Conservation (phyloP, 2,888 invertebrate genomes). For the Pogonocherus hispidulus region DNA sequence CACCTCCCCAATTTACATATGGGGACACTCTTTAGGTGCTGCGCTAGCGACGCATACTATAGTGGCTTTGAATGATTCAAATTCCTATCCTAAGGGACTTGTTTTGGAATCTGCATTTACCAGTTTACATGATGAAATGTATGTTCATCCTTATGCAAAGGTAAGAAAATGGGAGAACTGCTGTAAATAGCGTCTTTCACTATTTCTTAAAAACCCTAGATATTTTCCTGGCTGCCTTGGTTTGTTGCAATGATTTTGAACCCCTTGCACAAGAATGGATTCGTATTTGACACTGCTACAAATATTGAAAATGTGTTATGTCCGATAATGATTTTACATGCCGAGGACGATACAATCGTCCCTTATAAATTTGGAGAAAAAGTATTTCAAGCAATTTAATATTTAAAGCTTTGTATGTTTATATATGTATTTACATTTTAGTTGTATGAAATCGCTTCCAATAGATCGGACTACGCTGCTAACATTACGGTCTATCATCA, state of each 20-base stretch:
- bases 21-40: constrained; percentile 65
- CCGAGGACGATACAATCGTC: constrained; percentile 90
- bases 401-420: background rate
- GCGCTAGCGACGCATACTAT: constrained; percentile 60
- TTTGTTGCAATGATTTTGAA: constrained; percentile 83
- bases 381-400: constrained; percentile 68
- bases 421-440: constrained; percentile 39
- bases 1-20: constrained; percentile 60
- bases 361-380: constrained; percentile 85
- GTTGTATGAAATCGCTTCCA: constrained; percentile 51
- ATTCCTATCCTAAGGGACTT: constrained; percentile 54
- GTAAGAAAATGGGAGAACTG: constrained; percentile 41
- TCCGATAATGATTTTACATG: constrained; percentile 91
- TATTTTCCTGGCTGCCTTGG: constrained; percentile 88
- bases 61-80: constrained; percentile 45
- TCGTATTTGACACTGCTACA: constrained; percentile 84
- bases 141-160: constrained; percentile 59
- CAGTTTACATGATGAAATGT: constrained; percentile 59
- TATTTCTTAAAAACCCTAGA: constrained; percentile 60
- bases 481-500: constrained; percentile 48
- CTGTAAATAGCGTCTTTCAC: background rate
- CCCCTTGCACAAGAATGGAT: constrained; percentile 80
- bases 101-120: constrained; percentile 63
- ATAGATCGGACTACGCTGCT: constrained; percentile 24
- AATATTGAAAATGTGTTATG: constrained; percentile 76